Evolutionary conservation across 2,113 vertebrate species (phyloP), one percentile per base, ranked within the genome.

Genomic region (Sorex araneus): DNA sequence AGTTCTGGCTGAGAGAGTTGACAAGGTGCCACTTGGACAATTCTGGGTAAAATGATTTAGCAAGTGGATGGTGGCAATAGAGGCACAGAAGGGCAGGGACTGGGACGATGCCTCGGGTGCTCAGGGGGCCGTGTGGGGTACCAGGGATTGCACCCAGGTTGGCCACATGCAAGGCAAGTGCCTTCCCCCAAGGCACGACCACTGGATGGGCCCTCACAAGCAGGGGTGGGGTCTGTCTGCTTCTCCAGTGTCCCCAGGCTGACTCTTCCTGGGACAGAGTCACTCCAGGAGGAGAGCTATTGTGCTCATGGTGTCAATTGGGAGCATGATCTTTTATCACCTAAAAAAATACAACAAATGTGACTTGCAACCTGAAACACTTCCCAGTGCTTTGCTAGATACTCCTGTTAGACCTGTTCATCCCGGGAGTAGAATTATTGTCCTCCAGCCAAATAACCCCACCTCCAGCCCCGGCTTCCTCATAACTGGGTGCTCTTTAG

Each of bases 401-500:
- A 54, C 28, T 25, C 40, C 50, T 43, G 18, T 71, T 73, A 21
- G 47, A 30, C 18, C 47, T 79, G 3, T 57, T 81, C 88, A 45
- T 23, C 84, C 77, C 32, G 45, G 87, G 27, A 54, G 23, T 75
- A 0, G 34, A 34, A 47, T 43, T 77, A 18, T 87, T 84, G 47
- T 34, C 50, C 43, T 57, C 89, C 74, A n/a, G 27, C 67, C 34
- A 30, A 25, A 18, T 80, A 87, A 66, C 30, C 57, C 80, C 67
- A 30, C 77, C 84, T 32, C 6, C 40, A 84, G 91, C 34, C 57
- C 18, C 4, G 15, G 47, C 21, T 21, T 23, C 78, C 69, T 85
- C 74, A 57, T 86, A 45, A 78, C 63, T 86, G 94, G 94, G 76
- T 77, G 75, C 60, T 67, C n/a, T 81, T 91, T 28, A 36, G 40